Evolutionary conservation across 2,888 invertebrate species (phyloP), one percentile per base, ranked within the genome.

Genomic region (Ctenicera cuprea): DNA sequence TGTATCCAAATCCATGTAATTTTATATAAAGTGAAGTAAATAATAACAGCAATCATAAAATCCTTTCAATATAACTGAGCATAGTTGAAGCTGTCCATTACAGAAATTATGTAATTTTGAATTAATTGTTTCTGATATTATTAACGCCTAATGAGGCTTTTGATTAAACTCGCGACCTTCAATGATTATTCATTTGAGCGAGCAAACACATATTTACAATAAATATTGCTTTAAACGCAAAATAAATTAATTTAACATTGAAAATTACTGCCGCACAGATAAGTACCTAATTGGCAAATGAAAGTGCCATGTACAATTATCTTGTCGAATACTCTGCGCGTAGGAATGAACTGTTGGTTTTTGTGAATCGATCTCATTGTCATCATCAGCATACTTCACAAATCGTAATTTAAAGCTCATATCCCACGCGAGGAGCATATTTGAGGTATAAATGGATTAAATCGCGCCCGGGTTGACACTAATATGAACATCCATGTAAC

Each of bases 391-490:
- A 5, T 41, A 50, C 50, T 11, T 11, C 18, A 50, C 1, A 20
- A 16, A 16, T 50, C 16, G 22, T 20, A 22, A 1, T 16, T 14
- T n/a, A 14, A 50, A 11, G 8, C 50, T 20, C 5, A 30, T 54
- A 14, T 16, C n/a, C 54, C 5, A 3, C 12, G 54, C 12, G 30
- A 11, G 12, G 59, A n/a, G 59, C 16, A n/a, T n/a, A 59, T 38
- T 59, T n/a, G 11, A 11, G 11, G 38, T 8, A 30, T 70, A 63
- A 68, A 69, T 30, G 37, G 63, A 62, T 54, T 63, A 63, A 38
- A 70, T 18, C 43, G 14, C 22, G 52, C 52, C 41, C 54, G 62
- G 69, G 33, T n/a, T 69, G 52, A 63, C 48, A 22, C 43, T 62
- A 48, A 50, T 62, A 61, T 16, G 50, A 50, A 14, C 48, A 41